Conservation (phyloP, 2,113 vertebrate species). For the Dicaeum eximium region DNA sequence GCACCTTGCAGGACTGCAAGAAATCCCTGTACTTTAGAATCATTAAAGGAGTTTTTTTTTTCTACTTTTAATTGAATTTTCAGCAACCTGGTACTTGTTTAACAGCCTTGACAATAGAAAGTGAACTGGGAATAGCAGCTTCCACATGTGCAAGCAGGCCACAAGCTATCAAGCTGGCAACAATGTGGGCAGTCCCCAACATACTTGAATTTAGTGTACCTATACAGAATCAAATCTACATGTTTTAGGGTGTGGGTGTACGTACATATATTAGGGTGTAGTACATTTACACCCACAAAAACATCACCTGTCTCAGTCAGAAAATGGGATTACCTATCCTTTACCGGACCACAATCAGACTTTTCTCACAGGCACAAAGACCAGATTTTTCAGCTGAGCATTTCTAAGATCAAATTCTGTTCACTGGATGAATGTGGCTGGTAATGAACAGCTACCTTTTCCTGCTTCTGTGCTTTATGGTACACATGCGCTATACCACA, state of each 20-base stretch:
- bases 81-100: neutral
- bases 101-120: neutral
- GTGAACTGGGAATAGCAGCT: neutral
- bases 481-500: too few species aligned
- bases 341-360: neutral
- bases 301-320: neutral
- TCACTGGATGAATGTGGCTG: neutral
- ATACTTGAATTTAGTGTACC: neutral
- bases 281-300: neutral
- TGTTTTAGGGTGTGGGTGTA: neutral
- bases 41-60: slow-evolving; percentile 1
- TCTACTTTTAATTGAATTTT: neutral
- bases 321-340: neutral
- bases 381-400: neutral
- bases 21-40: slow-evolving; percentile 12
- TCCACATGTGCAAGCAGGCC: neutral
- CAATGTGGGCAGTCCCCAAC: neutral
- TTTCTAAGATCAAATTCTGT: neutral
- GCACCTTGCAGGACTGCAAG: neutral
- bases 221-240: neutral
- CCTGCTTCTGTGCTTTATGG: neutral
- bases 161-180: neutral
- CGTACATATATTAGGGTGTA: neutral
- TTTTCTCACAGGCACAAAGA: neutral
- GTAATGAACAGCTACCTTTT: neutral